Evolutionary conservation across 2,113 vertebrate species (phyloP).

Genomic region (Recurvirostra avosetta): DNA sequence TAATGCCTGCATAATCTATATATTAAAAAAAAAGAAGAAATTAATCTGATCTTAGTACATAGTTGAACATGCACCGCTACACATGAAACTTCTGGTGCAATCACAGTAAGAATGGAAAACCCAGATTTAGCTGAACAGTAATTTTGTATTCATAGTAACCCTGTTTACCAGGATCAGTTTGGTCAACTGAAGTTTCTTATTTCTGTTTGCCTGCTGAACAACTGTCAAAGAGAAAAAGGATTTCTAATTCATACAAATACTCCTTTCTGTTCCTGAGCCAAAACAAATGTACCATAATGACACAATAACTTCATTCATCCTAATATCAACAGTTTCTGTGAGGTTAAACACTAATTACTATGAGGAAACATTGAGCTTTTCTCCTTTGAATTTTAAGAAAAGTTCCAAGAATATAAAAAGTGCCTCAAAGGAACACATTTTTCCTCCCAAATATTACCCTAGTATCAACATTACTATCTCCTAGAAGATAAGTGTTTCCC

Average conservation of each 20-base stretch:
- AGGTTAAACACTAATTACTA: not conserved
- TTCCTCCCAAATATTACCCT: not conserved
- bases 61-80: not conserved
- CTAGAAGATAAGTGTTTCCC: not conserved
- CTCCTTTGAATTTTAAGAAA: not conserved
- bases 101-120: not conserved
- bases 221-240: not conserved
- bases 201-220: conserved; percentile 22
- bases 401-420: not conserved
- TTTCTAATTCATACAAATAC: not conserved
- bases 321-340: not conserved
- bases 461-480: not conserved
- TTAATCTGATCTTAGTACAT: not conserved
- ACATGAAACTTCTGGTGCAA: not conserved
- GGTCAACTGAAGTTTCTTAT: conserved; percentile 5
- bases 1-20: not conserved
- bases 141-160: conserved; percentile 9
- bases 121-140: not conserved
- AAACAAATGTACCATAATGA: not conserved
- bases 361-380: not conserved
- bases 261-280: not conserved
- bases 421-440: not conserved
- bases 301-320: not conserved
- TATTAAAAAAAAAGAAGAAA: not conserved
- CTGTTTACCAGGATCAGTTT: conserved; percentile 26